Percentiles rank a stretch among this genome's conserved stretches.
phyloP scores from a whole-genome alignment of 2,113 vertebrate species.

The Phalacrocorax brasilianus region DNA sequence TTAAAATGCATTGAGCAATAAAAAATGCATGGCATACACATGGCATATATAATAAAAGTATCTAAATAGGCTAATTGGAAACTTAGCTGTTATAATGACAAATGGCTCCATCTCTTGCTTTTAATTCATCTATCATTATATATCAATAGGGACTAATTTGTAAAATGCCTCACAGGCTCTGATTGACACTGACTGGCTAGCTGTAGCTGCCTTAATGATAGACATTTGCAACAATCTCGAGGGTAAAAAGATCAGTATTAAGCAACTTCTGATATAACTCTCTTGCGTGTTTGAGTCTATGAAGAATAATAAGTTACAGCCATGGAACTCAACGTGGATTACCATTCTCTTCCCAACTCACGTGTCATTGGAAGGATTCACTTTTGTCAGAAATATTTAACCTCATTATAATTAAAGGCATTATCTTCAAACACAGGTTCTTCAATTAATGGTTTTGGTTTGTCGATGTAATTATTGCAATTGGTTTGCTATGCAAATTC shows the following conservation, averaged over 20 bases:
- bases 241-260: slow-evolving; percentile 43
- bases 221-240: slow-evolving; percentile 44
- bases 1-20: slow-evolving; percentile 47
- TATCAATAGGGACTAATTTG: slow-evolving; percentile 54
- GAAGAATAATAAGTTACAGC: slow-evolving; percentile 22
- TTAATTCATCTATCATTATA: slow-evolving; percentile 60
- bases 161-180: slow-evolving; percentile 51
- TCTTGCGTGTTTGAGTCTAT: neutral
- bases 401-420: slow-evolving; percentile 23
- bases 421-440: slow-evolving; percentile 35
- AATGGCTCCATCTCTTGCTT: slow-evolving; percentile 39
- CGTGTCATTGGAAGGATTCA: neutral
- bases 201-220: slow-evolving; percentile 41
- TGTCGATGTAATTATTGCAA: slow-evolving; percentile 8
- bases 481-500: slow-evolving; percentile 33
- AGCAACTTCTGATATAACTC: neutral
- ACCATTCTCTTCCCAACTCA: neutral
- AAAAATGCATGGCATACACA: neutral
- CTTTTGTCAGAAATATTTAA: slow-evolving; percentile 24
- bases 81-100: slow-evolving; percentile 53
- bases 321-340: slow-evolving; percentile 12
- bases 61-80: slow-evolving; percentile 41
- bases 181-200: slow-evolving; percentile 47
- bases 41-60: neutral
- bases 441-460: slow-evolving; percentile 21